Conservation (phyloP, 1,140 invertebrate genomes). For the Spodoptera frugiperda region DNA sequence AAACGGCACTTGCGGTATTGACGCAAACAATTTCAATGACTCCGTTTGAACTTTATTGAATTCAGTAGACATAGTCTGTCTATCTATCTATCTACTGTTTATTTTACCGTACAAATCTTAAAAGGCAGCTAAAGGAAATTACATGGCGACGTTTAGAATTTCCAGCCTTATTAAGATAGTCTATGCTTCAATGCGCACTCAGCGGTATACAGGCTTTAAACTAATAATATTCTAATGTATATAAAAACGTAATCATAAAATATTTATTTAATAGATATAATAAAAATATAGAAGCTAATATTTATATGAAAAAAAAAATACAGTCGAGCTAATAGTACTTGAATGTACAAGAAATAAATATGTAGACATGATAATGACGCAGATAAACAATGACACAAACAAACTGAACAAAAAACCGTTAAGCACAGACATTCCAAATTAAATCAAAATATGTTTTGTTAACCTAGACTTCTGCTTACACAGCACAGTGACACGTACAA, state of each 20-base stretch:
- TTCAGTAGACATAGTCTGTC: conserved; percentile 1
- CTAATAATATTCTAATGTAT: not conserved
- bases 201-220: not conserved
- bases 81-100: not conserved
- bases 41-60: not conserved
- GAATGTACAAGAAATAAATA: too few relatives aligned
- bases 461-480: conserved; percentile 12
- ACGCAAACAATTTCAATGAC: conserved; percentile 25
- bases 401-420: not conserved
- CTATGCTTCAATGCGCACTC: not conserved
- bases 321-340: not conserved
- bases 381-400: not conserved
- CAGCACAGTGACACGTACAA: not conserved
- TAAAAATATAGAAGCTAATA: too few relatives aligned
- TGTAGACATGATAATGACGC: not conserved
- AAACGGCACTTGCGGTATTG: conserved; percentile 18
- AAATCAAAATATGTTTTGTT: not conserved
- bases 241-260: too few relatives aligned
- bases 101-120: conserved; percentile 26
- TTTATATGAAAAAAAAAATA: too few relatives aligned
- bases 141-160: not conserved
- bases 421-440: not conserved
- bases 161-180: conserved; percentile 16
- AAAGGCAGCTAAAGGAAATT: not conserved
- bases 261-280: too few relatives aligned